These are phyloP conservation scores for Heliothis subflexa DNA, from an alignment of 1,140 invertebrate species.

Conservation along the genomic window DNA sequence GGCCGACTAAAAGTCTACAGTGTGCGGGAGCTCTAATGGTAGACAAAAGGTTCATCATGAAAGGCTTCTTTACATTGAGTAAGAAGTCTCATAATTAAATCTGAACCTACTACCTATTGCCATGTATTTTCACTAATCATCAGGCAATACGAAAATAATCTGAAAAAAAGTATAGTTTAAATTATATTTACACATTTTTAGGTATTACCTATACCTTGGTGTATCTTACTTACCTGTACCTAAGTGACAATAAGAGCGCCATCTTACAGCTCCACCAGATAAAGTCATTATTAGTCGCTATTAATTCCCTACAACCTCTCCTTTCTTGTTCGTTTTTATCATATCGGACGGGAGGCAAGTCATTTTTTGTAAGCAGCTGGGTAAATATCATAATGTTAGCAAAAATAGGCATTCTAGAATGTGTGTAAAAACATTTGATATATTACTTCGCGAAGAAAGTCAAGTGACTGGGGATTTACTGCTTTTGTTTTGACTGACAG, in stretches of 20 bases:
- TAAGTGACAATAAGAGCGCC: conserved; percentile 9
- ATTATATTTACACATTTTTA: not conserved
- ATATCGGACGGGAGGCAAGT: conserved; percentile 4
- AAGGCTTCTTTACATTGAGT: no score
- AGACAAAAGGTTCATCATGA: no score
- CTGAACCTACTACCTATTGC: no score
- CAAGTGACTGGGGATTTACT: not conserved
- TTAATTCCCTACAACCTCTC: conserved; percentile 45
- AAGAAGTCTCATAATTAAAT: no score
- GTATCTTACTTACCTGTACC: not conserved
- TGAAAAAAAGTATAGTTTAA: not conserved
- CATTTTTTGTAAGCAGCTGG: conserved; percentile 10
- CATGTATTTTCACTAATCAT: no score
- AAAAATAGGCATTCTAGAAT: conserved; percentile 10
- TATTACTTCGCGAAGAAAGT: not conserved
- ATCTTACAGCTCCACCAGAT: conserved; percentile 41
- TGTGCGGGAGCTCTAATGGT: no score
- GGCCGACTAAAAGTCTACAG: no score
- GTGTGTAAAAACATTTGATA: not conserved
- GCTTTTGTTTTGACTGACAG: not conserved
- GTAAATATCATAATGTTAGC: conserved; percentile 18
- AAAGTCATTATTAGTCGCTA: conserved; percentile 51
- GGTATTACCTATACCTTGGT: not conserved
- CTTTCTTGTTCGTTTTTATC: conserved; percentile 37
- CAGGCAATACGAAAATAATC: not conserved